Conservation (phyloP, 2,113 vertebrate species). For the Centropristis striata region DNA sequence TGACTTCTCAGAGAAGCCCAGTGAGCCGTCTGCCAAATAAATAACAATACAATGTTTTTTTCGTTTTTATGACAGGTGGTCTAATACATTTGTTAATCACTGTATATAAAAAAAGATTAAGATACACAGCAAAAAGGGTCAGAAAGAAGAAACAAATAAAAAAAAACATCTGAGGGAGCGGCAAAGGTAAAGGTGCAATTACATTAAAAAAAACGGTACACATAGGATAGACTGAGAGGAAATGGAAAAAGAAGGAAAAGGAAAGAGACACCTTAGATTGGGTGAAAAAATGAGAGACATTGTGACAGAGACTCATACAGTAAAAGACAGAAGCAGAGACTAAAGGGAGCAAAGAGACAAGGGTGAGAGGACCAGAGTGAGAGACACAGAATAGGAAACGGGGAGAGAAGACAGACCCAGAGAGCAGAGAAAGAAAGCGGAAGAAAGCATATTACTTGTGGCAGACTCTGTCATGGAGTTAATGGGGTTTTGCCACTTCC, state of each 20-base stretch:
- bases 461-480: slow-evolving; percentile 68
- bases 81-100: too few relatives aligned
- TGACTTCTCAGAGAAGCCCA: too few relatives aligned
- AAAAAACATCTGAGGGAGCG: too few relatives aligned
- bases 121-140: too few relatives aligned
- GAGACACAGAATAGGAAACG: slow-evolving; percentile 10
- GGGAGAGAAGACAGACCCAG: background rate
- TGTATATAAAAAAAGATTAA: too few relatives aligned
- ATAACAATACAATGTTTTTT: too few relatives aligned
- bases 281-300: background rate
- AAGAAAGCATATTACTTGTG: slow-evolving; percentile 57
- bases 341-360: background rate
- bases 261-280: background rate
- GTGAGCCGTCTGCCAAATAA: too few relatives aligned
- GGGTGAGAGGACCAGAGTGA: background rate
- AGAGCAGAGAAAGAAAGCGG: slow-evolving; percentile 20
- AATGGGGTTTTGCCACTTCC: slow-evolving; percentile 76
- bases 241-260: background rate
- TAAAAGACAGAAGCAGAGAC: background rate
- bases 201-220: too few relatives aligned
- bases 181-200: too few relatives aligned
- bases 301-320: background rate
- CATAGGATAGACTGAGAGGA: background rate
- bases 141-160: too few relatives aligned
- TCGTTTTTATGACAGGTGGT: too few relatives aligned